These are phyloP conservation scores for Lumbricus terrestris DNA, from an alignment of 2,888 invertebrate species.

Conservation along the genomic window DNA sequence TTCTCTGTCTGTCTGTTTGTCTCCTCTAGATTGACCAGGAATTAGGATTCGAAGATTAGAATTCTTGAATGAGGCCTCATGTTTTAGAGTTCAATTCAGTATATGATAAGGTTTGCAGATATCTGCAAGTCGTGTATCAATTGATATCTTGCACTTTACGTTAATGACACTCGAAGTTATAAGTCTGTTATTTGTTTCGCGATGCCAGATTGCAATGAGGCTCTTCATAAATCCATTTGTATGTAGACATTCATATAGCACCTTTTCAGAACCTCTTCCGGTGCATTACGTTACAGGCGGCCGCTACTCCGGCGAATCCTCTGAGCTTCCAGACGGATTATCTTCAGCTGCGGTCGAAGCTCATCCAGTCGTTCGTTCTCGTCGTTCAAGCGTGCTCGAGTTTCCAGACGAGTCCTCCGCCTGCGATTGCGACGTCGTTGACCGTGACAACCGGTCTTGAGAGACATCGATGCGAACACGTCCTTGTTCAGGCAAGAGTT, in stretches of 20 bases:
- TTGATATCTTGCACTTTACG: no score
- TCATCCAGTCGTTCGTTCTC: constrained; percentile 70
- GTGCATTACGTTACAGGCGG: constrained; percentile 63
- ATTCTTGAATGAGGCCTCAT: no score
- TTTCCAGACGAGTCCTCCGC: constrained; percentile 85
- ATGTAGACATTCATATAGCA: not conserved
- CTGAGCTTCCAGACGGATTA: constrained; percentile 76
- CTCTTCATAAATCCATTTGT: not conserved
- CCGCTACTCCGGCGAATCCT: constrained; percentile 64
- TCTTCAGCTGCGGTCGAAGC: constrained; percentile 72
- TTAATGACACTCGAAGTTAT: not conserved
- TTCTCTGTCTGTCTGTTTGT: no score
- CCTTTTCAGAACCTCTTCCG: not conserved
- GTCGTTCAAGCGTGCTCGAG: constrained; percentile 72
- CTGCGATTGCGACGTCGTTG: constrained; percentile 81
- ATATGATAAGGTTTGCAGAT: no score
- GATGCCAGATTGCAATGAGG: not conserved
- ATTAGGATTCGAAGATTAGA: no score
- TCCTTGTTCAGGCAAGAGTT: constrained; percentile 69
- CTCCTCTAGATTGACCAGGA: no score
- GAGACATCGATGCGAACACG: constrained; percentile 75
- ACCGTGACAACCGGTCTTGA: constrained; percentile 73
- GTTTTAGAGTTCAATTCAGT: no score
- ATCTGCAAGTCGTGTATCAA: no score
- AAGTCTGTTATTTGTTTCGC: not conserved